A percentile compares a stretch with the other conserved stretches of the same genome.
phyloP scores from a whole-genome alignment of 2,797 vertebrate genomes.

The Chloroceryle amazona region DNA sequence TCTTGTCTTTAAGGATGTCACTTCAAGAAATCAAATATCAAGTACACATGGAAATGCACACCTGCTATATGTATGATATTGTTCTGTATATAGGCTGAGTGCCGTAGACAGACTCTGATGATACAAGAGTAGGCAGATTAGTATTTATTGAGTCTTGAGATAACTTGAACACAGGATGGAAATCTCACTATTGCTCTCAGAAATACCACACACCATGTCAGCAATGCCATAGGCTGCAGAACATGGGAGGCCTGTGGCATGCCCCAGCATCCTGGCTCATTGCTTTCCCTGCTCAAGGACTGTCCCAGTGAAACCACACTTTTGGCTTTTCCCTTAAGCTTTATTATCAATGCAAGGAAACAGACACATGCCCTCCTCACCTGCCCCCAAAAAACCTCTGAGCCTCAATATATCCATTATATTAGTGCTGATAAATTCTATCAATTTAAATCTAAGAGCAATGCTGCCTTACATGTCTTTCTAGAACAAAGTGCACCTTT shows the following conservation, averaged over 20 bases:
- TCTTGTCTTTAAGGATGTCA: background rate
- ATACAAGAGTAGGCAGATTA: background rate
- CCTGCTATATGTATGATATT: background rate
- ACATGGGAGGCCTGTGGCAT: background rate
- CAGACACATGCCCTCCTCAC: background rate
- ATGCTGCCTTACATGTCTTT: background rate
- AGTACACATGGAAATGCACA: background rate
- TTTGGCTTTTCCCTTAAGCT: background rate
- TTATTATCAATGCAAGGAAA: background rate
- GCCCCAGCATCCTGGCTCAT: background rate
- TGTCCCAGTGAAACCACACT: accelerated
- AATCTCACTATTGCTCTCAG: background rate
- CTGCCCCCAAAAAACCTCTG: background rate
- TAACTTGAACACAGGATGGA: background rate
- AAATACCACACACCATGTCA: background rate
- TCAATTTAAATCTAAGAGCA: background rate
- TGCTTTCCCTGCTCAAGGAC: background rate
- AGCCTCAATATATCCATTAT: background rate
- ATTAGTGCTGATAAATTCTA: background rate
- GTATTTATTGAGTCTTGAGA: background rate
- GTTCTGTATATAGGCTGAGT: background rate
- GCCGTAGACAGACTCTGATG: background rate
- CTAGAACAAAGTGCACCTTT: background rate
- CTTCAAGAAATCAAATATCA: background rate
- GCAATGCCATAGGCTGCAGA: background rate